phyloP scores from a whole-genome alignment of 2,113 vertebrate genomes.

The Eidolon helvum region DNA sequence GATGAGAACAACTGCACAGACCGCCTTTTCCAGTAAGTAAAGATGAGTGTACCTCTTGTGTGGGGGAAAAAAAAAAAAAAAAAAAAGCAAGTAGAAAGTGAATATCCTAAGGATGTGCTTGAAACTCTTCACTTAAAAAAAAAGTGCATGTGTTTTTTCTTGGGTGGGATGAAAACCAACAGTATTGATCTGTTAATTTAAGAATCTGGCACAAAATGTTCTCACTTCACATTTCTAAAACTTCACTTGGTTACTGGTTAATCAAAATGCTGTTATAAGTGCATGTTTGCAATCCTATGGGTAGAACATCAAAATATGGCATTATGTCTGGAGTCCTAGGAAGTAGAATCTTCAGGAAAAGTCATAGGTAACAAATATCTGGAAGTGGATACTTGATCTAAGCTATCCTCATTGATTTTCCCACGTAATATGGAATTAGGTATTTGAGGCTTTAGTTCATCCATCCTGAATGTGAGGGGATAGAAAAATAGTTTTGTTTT shows the following conservation, averaged over 20 bases:
- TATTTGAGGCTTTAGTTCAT: background rate
- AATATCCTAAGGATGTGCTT: background rate
- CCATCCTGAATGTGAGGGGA: background rate
- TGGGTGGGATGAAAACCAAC: background rate
- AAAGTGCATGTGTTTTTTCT: background rate
- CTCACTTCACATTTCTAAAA: background rate
- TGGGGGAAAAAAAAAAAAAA: too few species aligned
- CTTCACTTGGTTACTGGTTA: background rate
- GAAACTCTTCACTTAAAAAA: slow-evolving; percentile 10
- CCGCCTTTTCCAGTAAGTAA: slow-evolving; percentile 11
- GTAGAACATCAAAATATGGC: background rate
- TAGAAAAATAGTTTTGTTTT: background rate
- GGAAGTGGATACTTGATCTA: background rate
- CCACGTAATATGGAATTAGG: background rate
- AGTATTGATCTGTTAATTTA: background rate
- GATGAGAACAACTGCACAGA: background rate
- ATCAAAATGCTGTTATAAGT: background rate
- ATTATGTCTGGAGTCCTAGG: background rate
- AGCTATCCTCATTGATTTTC: background rate
- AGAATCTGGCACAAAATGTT: background rate
- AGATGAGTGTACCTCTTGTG: background rate
- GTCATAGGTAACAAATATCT: background rate
- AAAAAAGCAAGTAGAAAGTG: background rate
- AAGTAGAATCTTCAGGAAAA: background rate
- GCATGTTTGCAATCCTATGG: background rate